Base-by-base conservation (phyloP, 2,888 invertebrate species). In the Calephelis perditalis region DNA sequence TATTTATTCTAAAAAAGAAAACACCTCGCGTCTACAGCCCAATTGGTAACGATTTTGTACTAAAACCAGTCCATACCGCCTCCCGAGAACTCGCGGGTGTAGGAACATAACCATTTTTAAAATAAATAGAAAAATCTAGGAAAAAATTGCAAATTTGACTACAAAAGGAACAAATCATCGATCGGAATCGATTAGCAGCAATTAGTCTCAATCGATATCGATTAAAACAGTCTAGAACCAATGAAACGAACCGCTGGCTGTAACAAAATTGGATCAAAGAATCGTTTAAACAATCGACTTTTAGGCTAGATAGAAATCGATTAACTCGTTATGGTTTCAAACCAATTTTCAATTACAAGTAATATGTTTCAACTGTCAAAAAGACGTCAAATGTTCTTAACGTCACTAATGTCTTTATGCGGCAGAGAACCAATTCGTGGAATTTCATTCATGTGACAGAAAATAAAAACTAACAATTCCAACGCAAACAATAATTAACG, bases 31-130 rank as follows among this genome's bases (percentile, higher is more conserved):
- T 63, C 79, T 82, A 84, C 80, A 84, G 83, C 81, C 84, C 74
- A 77, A 77, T 75, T 79, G 84, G 81, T 81, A 81, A 81, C 80
- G 70, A 60, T 67, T 73, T 77, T 77, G 76, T 77, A 77, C 76
- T 77, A 71, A 69, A 63, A 69, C 68, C 77, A 70, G 70, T 73
- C 76, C 75, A 73, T 77, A 81, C 80, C 84, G 74, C 83, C 82
- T 78, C 80, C 82, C 80, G 73, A 69, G 65, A 70, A 73, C 59
- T 62, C 56, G 60, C 62, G 60, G 63, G 62, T 62, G 59, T 67
- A 71, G 70, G 70, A 71, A 71, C 70, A 68, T 68, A 70, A 68
- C 67, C 68, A 65, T 52, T 45, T 37, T 60, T 57, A 62, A 67
- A 60, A 64, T 63, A 61, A 59, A 63, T 12, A 57, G 45, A 55